Evolutionary conservation across 2,888 invertebrate genomes (phyloP), one percentile per base, ranked within the genome.

Genomic region (Anoplius nigerrimus): DNA sequence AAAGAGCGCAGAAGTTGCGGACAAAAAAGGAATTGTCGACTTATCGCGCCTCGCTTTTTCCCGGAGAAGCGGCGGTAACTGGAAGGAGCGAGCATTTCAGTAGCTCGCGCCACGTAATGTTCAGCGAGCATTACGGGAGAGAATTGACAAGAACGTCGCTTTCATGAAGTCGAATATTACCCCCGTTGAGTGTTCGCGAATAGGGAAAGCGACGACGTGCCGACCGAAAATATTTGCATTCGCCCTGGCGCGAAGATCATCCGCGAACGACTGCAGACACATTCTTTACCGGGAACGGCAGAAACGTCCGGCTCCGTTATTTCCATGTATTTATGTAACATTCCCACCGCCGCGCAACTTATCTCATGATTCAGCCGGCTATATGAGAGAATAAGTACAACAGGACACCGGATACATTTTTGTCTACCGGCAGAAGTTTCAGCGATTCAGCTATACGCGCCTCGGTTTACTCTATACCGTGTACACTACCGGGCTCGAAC

Each of bases 341-440:
- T 34, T 34, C 34, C 34, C 34, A 34, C 34, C 34, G 34, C 46
- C 56, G 59, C 58, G 54, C 63, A 62, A 69, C 63, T 64, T 69
- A 59, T 72, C 66, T 66, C 57, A 68, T 55, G 59, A 53, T 52
- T 22, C 45, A 42, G 65, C 72, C 69, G 69, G 59, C 70, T 64
- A 59, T 24, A 45, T 42, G 62, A 56, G 62, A 55, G 71, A 70
- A 62, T 66, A 66, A 59, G 55, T 46, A 24, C 21, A 45, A 54
- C 34, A 60, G 42, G 62, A 55, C 63, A 58, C 69, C 70, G 69
- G 69, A 70, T 65, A 71, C 66, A 74, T 76, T 75, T 78, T 78
- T 78, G 78, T 71, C 71, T 64, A 55, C 66, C 51, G 69, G 57
- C 64, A 58, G 59, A 72, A 77, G 69, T 71, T 72, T 75, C 69